Evolutionary conservation across 2,888 invertebrate genomes (phyloP).

Genomic region (Cistogaster globosa): DNA sequence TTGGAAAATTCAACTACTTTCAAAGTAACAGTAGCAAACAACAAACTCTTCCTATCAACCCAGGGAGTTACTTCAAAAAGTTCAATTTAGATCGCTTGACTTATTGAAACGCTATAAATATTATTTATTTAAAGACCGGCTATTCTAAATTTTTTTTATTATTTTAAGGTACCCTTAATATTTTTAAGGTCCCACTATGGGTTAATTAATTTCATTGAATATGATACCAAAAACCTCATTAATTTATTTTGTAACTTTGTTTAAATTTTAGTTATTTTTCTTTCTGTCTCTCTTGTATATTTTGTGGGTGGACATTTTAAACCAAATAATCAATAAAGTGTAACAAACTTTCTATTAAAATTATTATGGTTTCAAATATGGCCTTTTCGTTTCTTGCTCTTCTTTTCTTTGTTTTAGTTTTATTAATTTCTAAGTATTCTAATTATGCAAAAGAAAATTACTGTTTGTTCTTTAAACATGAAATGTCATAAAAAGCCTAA

Average conservation of each 20-base stretch:
- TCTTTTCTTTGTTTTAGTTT: constrained; percentile 39
- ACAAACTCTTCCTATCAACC: too few relatives aligned
- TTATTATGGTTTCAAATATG: constrained; percentile 63
- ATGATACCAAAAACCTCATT: constrained; percentile 65
- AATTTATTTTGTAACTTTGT: constrained; percentile 35
- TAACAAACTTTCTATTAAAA: constrained; percentile 44
- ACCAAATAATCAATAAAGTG: constrained; percentile 56
- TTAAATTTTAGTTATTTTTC: constrained; percentile 38
- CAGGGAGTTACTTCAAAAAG: too few relatives aligned
- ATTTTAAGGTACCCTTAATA: too few relatives aligned
- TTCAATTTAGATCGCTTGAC: too few relatives aligned
- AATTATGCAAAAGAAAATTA: constrained; percentile 38
- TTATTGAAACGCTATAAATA: too few relatives aligned
- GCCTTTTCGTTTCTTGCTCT: constrained; percentile 11
- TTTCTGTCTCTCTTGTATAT: neutral
- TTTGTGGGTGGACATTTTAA: constrained; percentile 45
- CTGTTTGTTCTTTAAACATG: neutral
- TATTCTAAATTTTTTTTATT: too few relatives aligned
- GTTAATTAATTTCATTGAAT: constrained; percentile 51
- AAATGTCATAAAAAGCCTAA: constrained; percentile 12
- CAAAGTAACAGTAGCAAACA: too few relatives aligned
- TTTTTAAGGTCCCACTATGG: neutral
- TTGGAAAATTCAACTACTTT: too few relatives aligned
- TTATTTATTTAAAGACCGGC: too few relatives aligned
- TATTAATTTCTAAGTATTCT: constrained; percentile 51